phyloP scores from a whole-genome alignment of 2,888 invertebrate species.

The Laspeyria flexula region DNA sequence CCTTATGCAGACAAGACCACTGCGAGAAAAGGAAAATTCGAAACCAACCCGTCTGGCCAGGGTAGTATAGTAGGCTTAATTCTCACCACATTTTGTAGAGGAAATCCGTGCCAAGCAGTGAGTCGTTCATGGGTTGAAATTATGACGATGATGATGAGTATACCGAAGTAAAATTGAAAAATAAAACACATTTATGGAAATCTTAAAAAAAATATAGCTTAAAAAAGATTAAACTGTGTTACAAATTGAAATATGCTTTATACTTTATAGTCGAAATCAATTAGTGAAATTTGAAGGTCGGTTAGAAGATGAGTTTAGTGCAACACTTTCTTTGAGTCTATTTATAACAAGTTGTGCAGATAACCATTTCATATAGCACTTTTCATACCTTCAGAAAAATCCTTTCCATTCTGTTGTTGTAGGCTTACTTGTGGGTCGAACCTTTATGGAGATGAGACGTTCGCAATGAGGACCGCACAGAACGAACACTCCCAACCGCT shows the following conservation, averaged over 20 bases:
- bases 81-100: too few relatives aligned
- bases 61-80: too few relatives aligned
- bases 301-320: too few relatives aligned
- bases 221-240: too few relatives aligned
- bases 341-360: neutral
- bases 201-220: neutral
- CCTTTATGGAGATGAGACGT: conserved; percentile 32
- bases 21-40: too few relatives aligned
- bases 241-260: too few relatives aligned
- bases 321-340: neutral
- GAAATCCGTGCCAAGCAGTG: too few relatives aligned
- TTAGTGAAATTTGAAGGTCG: neutral
- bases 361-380: neutral
- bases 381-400: neutral
- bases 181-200: conserved; percentile 7
- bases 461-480: conserved; percentile 28
- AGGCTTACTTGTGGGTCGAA: conserved; percentile 8
- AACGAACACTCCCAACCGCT: conserved; percentile 23
- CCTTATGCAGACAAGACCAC: too few relatives aligned
- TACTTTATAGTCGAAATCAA: neutral
- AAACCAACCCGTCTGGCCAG: too few relatives aligned
- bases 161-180: conserved; percentile 17
- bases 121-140: too few relatives aligned
- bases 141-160: too few relatives aligned
- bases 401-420: conserved; percentile 5